Base-by-base conservation (phyloP, 1,140 invertebrate species). In the Augochlora pura region DNA sequence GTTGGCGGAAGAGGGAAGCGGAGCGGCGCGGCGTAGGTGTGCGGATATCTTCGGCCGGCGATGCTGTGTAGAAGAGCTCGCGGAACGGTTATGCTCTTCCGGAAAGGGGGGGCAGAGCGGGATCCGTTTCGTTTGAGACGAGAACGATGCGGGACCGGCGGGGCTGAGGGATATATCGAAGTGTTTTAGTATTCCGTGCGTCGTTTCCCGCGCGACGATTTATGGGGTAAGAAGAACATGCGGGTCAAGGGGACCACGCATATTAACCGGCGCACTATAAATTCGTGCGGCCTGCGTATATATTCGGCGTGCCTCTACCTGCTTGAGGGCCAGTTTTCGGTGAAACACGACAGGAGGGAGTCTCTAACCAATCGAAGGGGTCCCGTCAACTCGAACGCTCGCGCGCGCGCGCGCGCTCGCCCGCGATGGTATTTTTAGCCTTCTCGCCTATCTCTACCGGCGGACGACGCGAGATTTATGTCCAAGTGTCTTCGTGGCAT, bases 251-350 rank as follows among this genome's bases (percentile, higher is more conserved):
- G 82, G 84, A 65, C 84, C 27, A 49, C 70, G 79, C 84, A 68
- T 84, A 85, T 85, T 85, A 85, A 85, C 74, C 74, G 73, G 74
- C 83, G 54, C 81, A 74, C 83, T 81, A 85, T 85, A 85, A 85
- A 85, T 85, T 67, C 78, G 70, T 77, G 67, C 68, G 73, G 74
- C 68, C 57, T 79, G 78, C 82, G 72, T 75, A 73, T 77, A 80
- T 84, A 59, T 75, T 68, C 54, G 21, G 72, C 62, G 82, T 32
- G 32, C 32, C 32, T 38, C 78, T 85, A 84, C 73, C 79, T 82
- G 83, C 83, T 54, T 57, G 39, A 39, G 39, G 62, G 68, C 66
- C 69, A 66, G 18, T 77, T 85, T 84, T 68, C 32, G 73, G 60
- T 66, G 69, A 74, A 77, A 84, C 82, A 77, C 77, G 82, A 84